Conservation (phyloP, 2,888 invertebrate genomes). For the Drosophila seclusa region DNA sequence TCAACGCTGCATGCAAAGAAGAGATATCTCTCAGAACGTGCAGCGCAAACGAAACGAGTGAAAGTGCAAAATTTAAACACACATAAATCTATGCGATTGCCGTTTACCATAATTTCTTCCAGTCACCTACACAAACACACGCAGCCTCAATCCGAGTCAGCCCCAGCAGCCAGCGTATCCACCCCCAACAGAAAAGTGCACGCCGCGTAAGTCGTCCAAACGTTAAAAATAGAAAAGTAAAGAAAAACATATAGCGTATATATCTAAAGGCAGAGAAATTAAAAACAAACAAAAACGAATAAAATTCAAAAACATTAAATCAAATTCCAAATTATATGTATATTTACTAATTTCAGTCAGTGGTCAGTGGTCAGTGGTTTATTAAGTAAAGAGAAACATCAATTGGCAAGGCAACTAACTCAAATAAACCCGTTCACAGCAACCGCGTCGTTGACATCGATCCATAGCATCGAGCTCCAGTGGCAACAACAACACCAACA, state of each 20-base stretch:
- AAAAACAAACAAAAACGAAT: background rate
- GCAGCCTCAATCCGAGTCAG: constrained; percentile 31
- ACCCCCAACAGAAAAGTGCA: constrained; percentile 63
- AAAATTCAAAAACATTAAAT: background rate
- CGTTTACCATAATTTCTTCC: constrained; percentile 62
- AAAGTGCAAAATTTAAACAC: constrained; percentile 65
- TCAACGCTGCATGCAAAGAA: constrained; percentile 31
- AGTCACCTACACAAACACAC: constrained; percentile 29
- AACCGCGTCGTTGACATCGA: constrained; percentile 64
- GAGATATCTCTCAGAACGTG: constrained; percentile 58
- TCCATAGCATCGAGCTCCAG: constrained; percentile 33
- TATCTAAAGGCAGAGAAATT: constrained; percentile 29
- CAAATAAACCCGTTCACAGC: constrained; percentile 75
- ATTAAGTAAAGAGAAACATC: constrained; percentile 33
- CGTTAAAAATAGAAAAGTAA: constrained; percentile 68
- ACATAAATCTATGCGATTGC: constrained; percentile 46
- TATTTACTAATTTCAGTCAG: constrained; percentile 20
- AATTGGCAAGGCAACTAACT: constrained; percentile 71
- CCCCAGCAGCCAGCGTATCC: constrained; percentile 44
- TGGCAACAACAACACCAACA: constrained; percentile 28
- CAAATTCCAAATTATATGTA: constrained; percentile 2
- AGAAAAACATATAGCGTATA: constrained; percentile 19
- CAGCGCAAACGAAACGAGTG: constrained; percentile 68
- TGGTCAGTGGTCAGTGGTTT: constrained; percentile 28
- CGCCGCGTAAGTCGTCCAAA: constrained; percentile 76